These are phyloP conservation scores for Drosophila pruinosa DNA, from an alignment of 1,140 invertebrate genomes.

Conservation along the genomic window DNA sequence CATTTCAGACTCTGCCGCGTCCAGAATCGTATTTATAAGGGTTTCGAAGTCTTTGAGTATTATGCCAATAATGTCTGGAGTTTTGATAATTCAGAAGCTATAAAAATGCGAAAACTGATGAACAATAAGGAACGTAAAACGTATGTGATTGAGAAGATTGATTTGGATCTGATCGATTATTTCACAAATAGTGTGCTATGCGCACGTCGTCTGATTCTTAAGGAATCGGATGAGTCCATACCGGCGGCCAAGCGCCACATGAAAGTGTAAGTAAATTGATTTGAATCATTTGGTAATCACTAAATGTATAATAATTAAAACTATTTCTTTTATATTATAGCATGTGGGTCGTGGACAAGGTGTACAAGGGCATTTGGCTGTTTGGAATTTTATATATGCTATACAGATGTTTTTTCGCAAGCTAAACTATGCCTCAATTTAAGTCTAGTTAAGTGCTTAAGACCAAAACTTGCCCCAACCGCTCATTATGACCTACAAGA, in stretches of 20 bases:
- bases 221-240: slow-evolving; percentile 92
- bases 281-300: background rate
- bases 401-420: slow-evolving; percentile 70
- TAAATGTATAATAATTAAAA: background rate
- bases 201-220: slow-evolving; percentile 90
- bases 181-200: slow-evolving; percentile 89
- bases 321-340: slow-evolving; percentile 31
- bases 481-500: slow-evolving; percentile 36
- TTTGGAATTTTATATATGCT: slow-evolving; percentile 67
- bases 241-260: slow-evolving; percentile 91
- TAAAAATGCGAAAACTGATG: slow-evolving; percentile 84
- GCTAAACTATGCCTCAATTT: slow-evolving; percentile 28
- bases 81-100: slow-evolving; percentile 86
- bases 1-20: slow-evolving; percentile 87
- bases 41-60: slow-evolving; percentile 93
- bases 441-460: slow-evolving; percentile 66
- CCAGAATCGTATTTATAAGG: slow-evolving; percentile 90
- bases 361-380: slow-evolving; percentile 71
- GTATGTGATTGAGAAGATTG: slow-evolving; percentile 89
- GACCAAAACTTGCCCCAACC: slow-evolving; percentile 63
- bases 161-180: slow-evolving; percentile 88
- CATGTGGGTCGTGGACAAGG: slow-evolving; percentile 79
- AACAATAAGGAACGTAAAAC: slow-evolving; percentile 86
- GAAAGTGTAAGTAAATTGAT: slow-evolving; percentile 87
- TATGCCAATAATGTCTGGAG: slow-evolving; percentile 94